These are phyloP conservation scores for Motacilla tschutschensis DNA, from an alignment of 2,113 vertebrate species.

Conservation along the genomic window DNA sequence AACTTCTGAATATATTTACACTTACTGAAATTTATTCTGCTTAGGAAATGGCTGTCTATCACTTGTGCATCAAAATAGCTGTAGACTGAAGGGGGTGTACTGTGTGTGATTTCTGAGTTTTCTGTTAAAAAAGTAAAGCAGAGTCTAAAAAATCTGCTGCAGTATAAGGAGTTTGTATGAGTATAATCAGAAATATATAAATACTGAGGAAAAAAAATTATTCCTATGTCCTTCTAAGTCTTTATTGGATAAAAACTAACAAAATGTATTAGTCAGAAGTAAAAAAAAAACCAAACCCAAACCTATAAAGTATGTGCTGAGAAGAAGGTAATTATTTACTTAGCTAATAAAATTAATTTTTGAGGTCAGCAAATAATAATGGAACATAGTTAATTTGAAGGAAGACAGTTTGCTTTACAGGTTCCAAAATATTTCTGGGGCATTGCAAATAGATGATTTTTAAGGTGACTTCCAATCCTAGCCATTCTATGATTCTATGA, in stretches of 20 bases:
- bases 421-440: background rate
- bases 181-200: background rate
- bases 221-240: background rate
- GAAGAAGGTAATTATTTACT: background rate
- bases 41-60: background rate
- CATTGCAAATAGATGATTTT: background rate
- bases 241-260: background rate
- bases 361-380: background rate
- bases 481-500: background rate
- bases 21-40: background rate
- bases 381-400: background rate
- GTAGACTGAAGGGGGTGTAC: background rate
- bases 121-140: background rate
- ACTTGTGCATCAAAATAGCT: background rate
- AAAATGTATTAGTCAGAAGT: background rate
- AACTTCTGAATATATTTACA: background rate
- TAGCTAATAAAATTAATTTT: background rate
- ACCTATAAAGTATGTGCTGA: background rate
- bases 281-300: fast-evolving
- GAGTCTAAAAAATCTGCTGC: background rate
- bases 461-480: background rate
- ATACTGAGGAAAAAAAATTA: background rate
- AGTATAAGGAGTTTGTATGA: background rate
- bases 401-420: background rate
- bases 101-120: background rate